A percentile compares a stretch with the other conserved stretches of the same genome.
Evolutionary conservation across 2,113 vertebrate species (phyloP).

Genomic region (Laterallus jamaicensis): DNA sequence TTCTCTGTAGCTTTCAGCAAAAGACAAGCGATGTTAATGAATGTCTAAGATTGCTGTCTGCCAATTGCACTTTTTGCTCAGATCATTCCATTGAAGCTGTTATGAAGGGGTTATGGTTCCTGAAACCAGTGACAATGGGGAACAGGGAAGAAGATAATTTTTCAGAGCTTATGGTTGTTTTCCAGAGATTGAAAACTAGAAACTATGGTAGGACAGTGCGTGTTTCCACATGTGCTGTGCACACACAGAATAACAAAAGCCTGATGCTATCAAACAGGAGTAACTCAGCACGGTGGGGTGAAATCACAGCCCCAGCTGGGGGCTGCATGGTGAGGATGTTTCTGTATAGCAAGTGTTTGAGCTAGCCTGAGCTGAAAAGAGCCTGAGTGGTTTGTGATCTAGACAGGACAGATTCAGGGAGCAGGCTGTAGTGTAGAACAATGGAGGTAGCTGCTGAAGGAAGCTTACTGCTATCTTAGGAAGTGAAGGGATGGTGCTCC

Average conservation of each 20-base stretch:
- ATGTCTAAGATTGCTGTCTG: not conserved
- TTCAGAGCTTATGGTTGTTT: not conserved
- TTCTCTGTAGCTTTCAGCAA: not conserved
- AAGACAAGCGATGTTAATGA: not conserved
- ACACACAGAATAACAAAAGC: not conserved
- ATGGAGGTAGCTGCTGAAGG: not conserved
- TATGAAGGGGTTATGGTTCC: not conserved
- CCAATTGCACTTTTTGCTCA: not conserved
- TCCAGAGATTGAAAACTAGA: not conserved
- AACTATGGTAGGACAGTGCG: not conserved
- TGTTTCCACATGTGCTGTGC: not conserved
- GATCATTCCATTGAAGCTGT: not conserved
- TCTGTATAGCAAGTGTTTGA: not conserved
- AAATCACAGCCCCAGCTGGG: not conserved
- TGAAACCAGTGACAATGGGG: not conserved
- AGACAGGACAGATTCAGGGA: not conserved
- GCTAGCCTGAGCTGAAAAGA: not conserved
- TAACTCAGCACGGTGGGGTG: rapidly evolving
- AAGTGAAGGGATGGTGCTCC: not conserved
- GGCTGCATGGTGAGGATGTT: not conserved
- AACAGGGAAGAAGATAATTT: not conserved
- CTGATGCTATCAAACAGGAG: not conserved
- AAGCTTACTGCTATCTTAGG: not conserved
- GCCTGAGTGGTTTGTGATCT: not conserved
- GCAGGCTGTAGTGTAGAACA: not conserved